These are phyloP conservation scores for Podiceps cristatus DNA, from an alignment of 2,113 vertebrate genomes.

Conservation along the genomic window DNA sequence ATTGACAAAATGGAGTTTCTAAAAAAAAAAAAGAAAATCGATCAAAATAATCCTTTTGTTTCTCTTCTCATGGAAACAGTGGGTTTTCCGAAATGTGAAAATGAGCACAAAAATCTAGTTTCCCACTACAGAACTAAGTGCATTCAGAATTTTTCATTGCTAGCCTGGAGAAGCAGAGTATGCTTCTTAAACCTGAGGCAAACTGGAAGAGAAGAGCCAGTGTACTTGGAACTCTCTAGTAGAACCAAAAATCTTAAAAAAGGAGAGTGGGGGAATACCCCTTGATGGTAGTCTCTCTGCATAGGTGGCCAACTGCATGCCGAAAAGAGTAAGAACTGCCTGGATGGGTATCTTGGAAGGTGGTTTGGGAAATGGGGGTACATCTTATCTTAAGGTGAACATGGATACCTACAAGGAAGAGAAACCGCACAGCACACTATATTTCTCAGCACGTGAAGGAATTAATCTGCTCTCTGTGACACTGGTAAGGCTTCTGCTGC, in stretches of 20 bases:
- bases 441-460: not conserved
- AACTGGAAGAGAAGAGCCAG: not conserved
- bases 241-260: not conserved
- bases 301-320: not conserved
- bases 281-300: not conserved
- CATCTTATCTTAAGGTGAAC: not conserved
- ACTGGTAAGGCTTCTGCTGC: not conserved
- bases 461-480: not conserved
- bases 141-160: not conserved
- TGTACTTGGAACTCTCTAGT: not conserved
- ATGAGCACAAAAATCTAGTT: not conserved
- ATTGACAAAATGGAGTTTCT: not conserved
- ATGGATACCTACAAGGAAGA: not conserved
- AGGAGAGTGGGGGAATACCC: not conserved
- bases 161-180: not conserved
- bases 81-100: not conserved
- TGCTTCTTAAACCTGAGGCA: not conserved
- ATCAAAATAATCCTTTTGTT: slow-evolving; percentile 6
- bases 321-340: not conserved
- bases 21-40: not conserved
- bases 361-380: not conserved
- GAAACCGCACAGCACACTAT: not conserved
- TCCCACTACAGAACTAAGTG: not conserved
- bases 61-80: not conserved
- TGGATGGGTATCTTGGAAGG: not conserved